Evolutionary conservation across 2,113 vertebrate species (phyloP).

Genomic region (Porphyrio hochstetteri): DNA sequence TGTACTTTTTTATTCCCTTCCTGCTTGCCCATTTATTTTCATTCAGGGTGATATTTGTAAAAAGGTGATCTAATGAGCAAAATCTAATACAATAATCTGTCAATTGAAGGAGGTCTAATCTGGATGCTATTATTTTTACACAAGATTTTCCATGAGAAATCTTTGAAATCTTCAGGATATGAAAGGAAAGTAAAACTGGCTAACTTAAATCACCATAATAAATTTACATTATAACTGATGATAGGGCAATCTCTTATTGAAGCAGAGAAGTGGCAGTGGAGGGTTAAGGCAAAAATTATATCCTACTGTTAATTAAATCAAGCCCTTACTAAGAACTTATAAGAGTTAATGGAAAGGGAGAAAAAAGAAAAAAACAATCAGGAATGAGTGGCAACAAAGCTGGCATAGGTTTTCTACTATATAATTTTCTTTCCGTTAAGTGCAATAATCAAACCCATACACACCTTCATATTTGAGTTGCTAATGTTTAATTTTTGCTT

Average conservation of each 20-base stretch:
- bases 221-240: neutral
- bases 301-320: neutral
- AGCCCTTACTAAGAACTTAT: neutral
- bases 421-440: neutral
- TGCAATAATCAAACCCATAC: neutral
- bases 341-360: neutral
- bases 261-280: neutral
- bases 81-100: neutral
- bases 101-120: neutral
- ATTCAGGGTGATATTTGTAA: neutral
- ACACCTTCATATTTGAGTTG: neutral
- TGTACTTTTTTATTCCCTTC: neutral
- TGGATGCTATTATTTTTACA: neutral
- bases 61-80: neutral
- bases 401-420: neutral
- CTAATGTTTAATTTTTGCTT: neutral
- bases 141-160: neutral
- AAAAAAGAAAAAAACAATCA: accelerated
- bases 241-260: neutral
- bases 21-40: neutral
- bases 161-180: neutral
- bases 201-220: neutral
- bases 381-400: neutral
- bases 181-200: neutral
- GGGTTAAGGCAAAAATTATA: neutral